Evolutionary conservation across 23 tunicate genomes (phyloP), one percentile per base, ranked within the genome.

Genomic region (Botrylloides violaceus): DNA sequence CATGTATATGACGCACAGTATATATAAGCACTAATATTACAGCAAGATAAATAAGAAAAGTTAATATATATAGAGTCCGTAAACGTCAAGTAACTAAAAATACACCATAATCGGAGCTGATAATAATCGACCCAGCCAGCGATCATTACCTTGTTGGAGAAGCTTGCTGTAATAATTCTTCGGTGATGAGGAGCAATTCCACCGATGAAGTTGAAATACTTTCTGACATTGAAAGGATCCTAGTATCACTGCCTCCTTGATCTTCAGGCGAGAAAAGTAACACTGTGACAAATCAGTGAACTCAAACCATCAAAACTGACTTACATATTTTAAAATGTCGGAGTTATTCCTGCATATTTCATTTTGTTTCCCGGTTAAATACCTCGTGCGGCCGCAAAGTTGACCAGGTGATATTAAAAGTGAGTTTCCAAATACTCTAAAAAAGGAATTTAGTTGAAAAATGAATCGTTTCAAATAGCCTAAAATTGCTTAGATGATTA

Each of bases 121-220:
- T 12, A 20, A 23, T 20, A 59, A 7, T n/a, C 9, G 27, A 21
- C 27, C n/a, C n/a, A n/a, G n/a, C n/a, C n/a, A n/a, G n/a, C n/a
- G n/a, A n/a, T n/a, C n/a, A n/a, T 47, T 58, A 82, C 88, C 88
- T 82, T 82, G 80, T n/a, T 49, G 38, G 50, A 76, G 49, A 4
- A 82, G 63, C 6, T 75, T 63, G 2, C 72, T 66, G 32, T 64
- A 82, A 33, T 66, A 76, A 3, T 63, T 22, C 47, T 59, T 82
- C 20, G 58, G 49, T 6, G 65, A 15, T 22, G 66, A 65, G n/a
- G 88, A 34, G 27, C 88, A 82, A 31, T 82, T 82, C 88, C 88
- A 82, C 43, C 76, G 61, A 25, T 76, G 23, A 35, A 56, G 34
- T 9, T 64, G 76, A 36, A 82, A 61, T 32, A 75, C 88, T 32